Evolutionary conservation across 2,797 vertebrate species (phyloP), one percentile per base, ranked within the genome.

Genomic region (Vultur gryphus): DNA sequence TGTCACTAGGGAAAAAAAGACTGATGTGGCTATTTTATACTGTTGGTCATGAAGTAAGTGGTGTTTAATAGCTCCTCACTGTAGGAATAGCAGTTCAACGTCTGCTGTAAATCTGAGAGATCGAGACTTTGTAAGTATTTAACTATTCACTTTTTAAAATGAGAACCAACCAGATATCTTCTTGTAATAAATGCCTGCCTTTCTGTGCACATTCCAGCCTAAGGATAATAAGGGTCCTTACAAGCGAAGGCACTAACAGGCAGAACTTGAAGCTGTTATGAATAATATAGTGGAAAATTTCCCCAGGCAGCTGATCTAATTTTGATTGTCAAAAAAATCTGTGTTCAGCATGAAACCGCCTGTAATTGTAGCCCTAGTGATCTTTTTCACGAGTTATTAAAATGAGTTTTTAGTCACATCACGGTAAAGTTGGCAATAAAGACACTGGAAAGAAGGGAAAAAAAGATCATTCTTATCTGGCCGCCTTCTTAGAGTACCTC

Each of bases 201-300:
- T 91, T 82, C 51, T 90, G 51, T 48, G 41, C 31, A 64, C 49
- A 55, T 94, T 87, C 43, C 3, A 5, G 28, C 39, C 33, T 86
- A 61, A 84, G 43, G 35, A 62, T 88, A 94, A 81, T 65, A 78
- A 87, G 52, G 19, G 5, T 73, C 11, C 37, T 80, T 81, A 62
- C 16, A 82, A 93, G 43, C 29, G 81, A 82, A 81, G 58, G 48
- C 55, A 90, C 65, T 87, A 75, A 86, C 37, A 93, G 57, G 52
- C 80, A 83, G 70, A 87, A 93, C 76, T 88, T 91, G 66, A 94
- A 93, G 77, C 88, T 91, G 46, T 61, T 95, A 58, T 11, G 2
- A 89, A 87, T 87, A 94, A 92, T 62, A 78, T 31, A 89, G 70
- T 77, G 90, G 89, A 93, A 97, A 85, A 89, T 84, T 87, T 94